Percentiles rank a stretch among this genome's conserved stretches.
Evolutionary conservation across 2,113 vertebrate species (phyloP).

Genomic region (Ptyas mucosa): DNA sequence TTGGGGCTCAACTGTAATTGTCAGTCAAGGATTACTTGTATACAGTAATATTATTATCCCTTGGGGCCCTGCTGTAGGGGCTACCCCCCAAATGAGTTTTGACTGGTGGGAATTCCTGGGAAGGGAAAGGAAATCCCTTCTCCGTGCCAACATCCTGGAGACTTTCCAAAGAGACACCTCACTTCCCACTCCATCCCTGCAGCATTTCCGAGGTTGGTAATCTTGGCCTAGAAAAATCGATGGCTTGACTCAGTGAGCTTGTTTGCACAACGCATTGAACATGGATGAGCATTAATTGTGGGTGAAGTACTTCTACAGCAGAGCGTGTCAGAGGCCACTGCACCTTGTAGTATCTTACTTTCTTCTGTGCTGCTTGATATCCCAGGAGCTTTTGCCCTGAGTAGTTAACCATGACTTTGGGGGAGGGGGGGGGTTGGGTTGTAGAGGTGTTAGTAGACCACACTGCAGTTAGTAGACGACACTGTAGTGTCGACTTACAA

Average conservation of each 20-base stretch:
- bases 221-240: neutral
- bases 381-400: neutral
- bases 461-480: no score
- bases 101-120: neutral
- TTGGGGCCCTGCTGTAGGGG: neutral
- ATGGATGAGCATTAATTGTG: neutral
- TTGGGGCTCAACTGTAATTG: neutral
- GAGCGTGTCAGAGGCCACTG: neutral
- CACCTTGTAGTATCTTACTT: neutral
- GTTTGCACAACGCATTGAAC: neutral
- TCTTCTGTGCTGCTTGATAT: neutral
- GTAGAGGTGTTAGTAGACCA: neutral
- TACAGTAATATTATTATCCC: neutral
- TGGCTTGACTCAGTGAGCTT: neutral
- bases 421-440: accelerated
- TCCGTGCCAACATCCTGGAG: neutral
- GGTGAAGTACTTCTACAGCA: neutral
- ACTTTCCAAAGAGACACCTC: neutral
- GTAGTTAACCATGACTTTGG: neutral
- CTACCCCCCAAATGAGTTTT: neutral
- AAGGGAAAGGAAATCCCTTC: neutral
- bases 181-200: neutral
- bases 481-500: neutral
- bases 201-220: neutral
- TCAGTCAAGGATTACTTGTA: neutral